These are phyloP conservation scores for Drosophila pseudotakahashii DNA, from an alignment of 2,888 invertebrate species.

Conservation along the genomic window DNA sequence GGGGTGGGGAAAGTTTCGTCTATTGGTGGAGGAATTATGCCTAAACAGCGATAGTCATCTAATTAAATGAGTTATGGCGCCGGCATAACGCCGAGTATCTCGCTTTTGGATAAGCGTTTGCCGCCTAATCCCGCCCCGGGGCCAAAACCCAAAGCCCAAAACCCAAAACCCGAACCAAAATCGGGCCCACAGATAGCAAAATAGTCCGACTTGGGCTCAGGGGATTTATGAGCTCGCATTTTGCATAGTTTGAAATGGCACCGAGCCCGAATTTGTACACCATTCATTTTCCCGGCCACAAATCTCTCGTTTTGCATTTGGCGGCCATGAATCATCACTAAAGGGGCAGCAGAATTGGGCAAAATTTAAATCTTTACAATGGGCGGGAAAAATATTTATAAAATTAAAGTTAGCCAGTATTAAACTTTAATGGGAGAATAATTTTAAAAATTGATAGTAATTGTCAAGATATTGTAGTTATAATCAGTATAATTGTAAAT, in stretches of 20 bases:
- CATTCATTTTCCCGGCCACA: conserved; percentile 64
- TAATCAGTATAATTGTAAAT: too few relatives aligned
- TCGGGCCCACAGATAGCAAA: conserved; percentile 6
- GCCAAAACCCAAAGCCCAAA: conserved; percentile 18
- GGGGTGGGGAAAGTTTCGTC: conserved; percentile 18
- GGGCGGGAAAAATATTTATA: background rate
- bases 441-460: too few relatives aligned
- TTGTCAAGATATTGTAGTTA: too few relatives aligned
- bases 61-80: conserved; percentile 71
- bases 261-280: conserved; percentile 42
- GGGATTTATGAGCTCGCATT: conserved; percentile 67
- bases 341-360: conserved; percentile 22
- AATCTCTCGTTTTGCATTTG: conserved; percentile 73
- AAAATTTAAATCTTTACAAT: conserved; percentile 19
- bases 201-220: conserved; percentile 18
- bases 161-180: conserved; percentile 13
- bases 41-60: conserved; percentile 60
- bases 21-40: conserved; percentile 49
- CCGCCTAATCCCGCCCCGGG: conserved; percentile 48
- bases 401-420: too few relatives aligned
- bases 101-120: conserved; percentile 41
- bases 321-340: conserved; percentile 66
- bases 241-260: conserved; percentile 77
- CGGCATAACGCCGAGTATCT: conserved; percentile 65
- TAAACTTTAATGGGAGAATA: too few relatives aligned